phyloP scores from a whole-genome alignment of 2,797 vertebrate genomes.

The Nannoperca obscura region DNA sequence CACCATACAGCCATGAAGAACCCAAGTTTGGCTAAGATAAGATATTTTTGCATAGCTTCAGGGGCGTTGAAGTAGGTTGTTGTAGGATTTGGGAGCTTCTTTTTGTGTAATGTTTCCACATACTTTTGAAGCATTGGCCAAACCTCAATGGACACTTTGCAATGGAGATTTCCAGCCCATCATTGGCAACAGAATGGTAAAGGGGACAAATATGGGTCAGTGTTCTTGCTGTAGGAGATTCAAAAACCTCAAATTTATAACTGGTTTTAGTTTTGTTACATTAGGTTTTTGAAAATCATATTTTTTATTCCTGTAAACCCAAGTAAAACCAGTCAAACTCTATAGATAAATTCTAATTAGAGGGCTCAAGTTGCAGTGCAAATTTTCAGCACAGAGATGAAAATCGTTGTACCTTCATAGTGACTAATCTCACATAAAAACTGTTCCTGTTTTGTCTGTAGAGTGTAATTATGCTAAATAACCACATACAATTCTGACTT shows the following conservation, averaged over 20 bases:
- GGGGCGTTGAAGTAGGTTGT: constrained; percentile 14
- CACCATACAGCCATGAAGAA: not conserved
- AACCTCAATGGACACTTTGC: constrained; percentile 28
- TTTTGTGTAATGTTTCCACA: constrained; percentile 52
- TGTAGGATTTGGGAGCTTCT: constrained; percentile 43
- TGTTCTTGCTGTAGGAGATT: not conserved
- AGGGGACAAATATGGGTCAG: constrained; percentile 26
- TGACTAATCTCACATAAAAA: not conserved
- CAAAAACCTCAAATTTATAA: not conserved
- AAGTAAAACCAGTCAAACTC: not conserved
- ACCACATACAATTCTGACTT: not conserved
- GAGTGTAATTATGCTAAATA: not conserved
- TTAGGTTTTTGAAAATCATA: not conserved
- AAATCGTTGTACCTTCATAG: not conserved
- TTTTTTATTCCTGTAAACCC: not conserved
- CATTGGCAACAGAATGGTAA: constrained; percentile 39
- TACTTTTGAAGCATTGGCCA: constrained; percentile 39
- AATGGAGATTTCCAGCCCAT: constrained; percentile 52
- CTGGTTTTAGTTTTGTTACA: not conserved
- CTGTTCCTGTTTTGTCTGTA: not conserved
- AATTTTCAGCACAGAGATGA: not conserved
- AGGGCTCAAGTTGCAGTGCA: too few species aligned
- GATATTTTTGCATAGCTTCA: constrained; percentile 5
- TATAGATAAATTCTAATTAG: not conserved
- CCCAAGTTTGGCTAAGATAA: constrained; percentile 7